Base-by-base conservation (phyloP, 2,888 invertebrate species). In the Nemotelus nigrinus region DNA sequence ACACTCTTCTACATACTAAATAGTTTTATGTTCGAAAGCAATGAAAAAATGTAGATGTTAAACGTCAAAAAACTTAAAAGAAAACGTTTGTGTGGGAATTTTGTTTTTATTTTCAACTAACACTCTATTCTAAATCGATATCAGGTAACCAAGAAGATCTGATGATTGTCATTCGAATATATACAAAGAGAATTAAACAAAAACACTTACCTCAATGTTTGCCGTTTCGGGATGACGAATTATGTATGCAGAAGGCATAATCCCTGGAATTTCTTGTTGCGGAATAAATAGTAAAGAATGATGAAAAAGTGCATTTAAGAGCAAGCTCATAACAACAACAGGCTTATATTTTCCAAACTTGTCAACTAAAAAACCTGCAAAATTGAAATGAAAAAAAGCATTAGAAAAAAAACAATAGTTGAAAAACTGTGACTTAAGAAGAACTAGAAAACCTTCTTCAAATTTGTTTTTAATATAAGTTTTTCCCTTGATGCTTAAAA, bases 341-440 rank as follows among this genome's bases (percentile, higher is more conserved):
- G 93, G 91, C 85, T 95, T 96, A 87, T 96, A 96, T 85, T 93
- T 92, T 75, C 95, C 94, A 83, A 94, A 93, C 87, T 94, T 95
- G 87, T 96, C 96, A 79, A 96, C 95, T 81, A 96, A 88, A 85
- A 93, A 93, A 80, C 94, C 94, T 93, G 87, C 80, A 89, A 88
- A 77, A 48, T 48, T 65, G 44, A 57, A 7, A 58, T 58, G 39
- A 39, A 3, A 70, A 8, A n/a, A 67, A 67, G 45, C 4, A 47
- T 47, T 65, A 5, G 7, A 7, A 25, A 25, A 25, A 25, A 25
- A 76, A 71, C 10, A 3, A 44, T 53, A 25, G 39, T 53, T 53
- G n/a, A 39, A 58, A 58, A 58, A 58, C 6, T 39, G 2, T 10
- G 39, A 58, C 39, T 58, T n/a, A 8, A 58, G 5, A 6, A 39